These are phyloP conservation scores for Lutraria rhynchaena DNA, from an alignment of 1,140 invertebrate genomes.

Conservation along the genomic window DNA sequence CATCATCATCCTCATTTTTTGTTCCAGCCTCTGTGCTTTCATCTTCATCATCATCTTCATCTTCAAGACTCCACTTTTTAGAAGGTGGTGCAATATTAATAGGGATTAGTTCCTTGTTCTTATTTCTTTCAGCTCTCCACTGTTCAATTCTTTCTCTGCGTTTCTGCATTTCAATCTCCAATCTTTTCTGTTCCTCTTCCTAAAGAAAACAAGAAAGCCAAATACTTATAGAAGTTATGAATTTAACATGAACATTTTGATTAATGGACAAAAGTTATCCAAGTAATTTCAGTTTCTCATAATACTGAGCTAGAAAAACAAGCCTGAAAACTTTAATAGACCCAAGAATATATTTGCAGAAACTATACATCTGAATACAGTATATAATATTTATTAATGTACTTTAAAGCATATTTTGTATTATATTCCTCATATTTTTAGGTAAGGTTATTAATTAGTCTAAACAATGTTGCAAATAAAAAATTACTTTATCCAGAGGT, in stretches of 20 bases:
- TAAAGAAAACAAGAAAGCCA: constrained; percentile 64
- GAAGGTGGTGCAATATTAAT: constrained; percentile 74
- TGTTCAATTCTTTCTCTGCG: constrained; percentile 95
- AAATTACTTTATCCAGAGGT: constrained; percentile 78
- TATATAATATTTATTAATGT: no score
- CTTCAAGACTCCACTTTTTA: constrained; percentile 91
- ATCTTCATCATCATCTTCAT: constrained; percentile 82
- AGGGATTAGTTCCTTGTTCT: constrained; percentile 76
- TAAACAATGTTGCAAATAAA: background rate
- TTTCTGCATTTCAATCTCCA: constrained; percentile 98
- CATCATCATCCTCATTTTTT: constrained; percentile 84
- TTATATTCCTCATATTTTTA: no score
- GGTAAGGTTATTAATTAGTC: no score
- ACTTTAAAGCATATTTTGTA: no score
- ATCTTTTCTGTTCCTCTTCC: constrained; percentile 87
- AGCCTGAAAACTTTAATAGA: no score
- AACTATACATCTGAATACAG: no score
- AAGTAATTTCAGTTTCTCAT: no score
- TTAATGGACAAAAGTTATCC: no score
- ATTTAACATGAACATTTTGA: no score
- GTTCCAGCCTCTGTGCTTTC: constrained; percentile 40
- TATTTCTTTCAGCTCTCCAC: constrained; percentile 93
- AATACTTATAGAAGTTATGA: background rate
- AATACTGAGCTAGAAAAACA: no score
- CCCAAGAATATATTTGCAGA: no score